Base-by-base conservation (phyloP, 2,888 invertebrate genomes). In the Lamellibrachia columna region DNA sequence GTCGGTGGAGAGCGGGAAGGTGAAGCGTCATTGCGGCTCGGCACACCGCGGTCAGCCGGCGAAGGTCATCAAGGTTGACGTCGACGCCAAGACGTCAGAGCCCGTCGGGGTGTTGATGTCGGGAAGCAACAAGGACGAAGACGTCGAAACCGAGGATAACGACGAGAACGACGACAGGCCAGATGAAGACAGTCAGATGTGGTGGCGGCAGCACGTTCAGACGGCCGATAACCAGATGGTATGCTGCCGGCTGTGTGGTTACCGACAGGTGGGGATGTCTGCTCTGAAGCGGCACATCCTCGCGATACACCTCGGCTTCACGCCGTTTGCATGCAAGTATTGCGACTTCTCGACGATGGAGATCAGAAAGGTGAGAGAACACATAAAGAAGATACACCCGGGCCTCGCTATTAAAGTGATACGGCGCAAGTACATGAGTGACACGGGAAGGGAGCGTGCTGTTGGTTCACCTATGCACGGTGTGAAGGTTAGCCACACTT, bases 291-390 rank as follows among this genome's bases (percentile, higher is more conserved):
- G 93, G 9, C 94, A 94, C 92, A 92, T 94, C 22, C 91, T 92
- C 15, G 92, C 92, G 15, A 58, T 92, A 11, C 94, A 94, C 53
- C 58, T 94, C 28, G 91, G 92, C 40, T 93, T 92, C 92, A 93
- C 93, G 58, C 94, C 94, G 28, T 94, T 92, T 92, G 93, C 93
- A n/a, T 94, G 94, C 60, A 92, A 92, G 15, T 93, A 94, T 90
- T 94, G 94, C 75, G 94, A 93, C 11, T 90, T 94, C 53, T 92
- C 93, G 9, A 92, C 93, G 15, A 92, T 93, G 90, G 93, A 94
- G 60, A 90, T 93, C 40, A 90, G 92, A 52, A 93, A 93, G 28
- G 92, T 94, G 22, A 93, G 92, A 53, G 93, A 93, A 53, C 94
- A 94, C 92, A 92, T 93, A 52, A 93, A 93, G 55, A 94, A 91